A percentile compares a stretch with the other conserved stretches of the same genome.
Evolutionary conservation across 2,888 invertebrate genomes (phyloP).

Genomic region (Patella pellucida): DNA sequence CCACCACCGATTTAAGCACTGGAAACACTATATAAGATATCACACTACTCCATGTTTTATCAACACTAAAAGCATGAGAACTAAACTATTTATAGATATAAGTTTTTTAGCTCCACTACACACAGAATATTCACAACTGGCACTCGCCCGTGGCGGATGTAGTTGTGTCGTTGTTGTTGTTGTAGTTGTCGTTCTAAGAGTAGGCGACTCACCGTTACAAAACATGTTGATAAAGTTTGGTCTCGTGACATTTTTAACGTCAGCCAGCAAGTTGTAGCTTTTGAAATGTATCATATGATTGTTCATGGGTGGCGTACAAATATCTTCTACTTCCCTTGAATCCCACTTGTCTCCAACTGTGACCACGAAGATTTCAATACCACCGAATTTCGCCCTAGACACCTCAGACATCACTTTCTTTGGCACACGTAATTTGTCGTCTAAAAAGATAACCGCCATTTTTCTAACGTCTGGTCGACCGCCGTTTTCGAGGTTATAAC

Average conservation of each 20-base stretch:
- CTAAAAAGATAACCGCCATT: slow-evolving; percentile 56
- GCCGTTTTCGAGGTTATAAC: slow-evolving; percentile 31
- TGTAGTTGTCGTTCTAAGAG: background rate
- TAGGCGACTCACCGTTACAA: background rate
- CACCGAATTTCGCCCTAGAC: slow-evolving; percentile 34
- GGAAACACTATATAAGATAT: background rate
- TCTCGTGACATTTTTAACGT: background rate
- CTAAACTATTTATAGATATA: background rate
- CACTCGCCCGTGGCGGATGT: background rate
- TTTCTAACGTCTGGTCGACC: slow-evolving; percentile 40
- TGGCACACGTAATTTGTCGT: slow-evolving; percentile 41
- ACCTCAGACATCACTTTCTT: slow-evolving; percentile 35
- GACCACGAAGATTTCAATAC: slow-evolving; percentile 42
- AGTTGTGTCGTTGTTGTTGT: background rate
- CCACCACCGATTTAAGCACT: no score
- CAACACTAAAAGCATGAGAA: background rate
- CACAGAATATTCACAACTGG: background rate
- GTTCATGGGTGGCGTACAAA: background rate
- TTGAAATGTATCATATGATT: background rate
- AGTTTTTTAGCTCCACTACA: background rate
- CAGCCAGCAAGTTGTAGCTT: background rate
- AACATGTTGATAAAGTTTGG: background rate
- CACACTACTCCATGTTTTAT: background rate
- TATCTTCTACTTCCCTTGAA: background rate
- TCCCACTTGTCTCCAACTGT: slow-evolving; percentile 15